These are phyloP conservation scores for Fregata magnificens DNA, from an alignment of 2,113 vertebrate genomes.

Conservation along the genomic window DNA sequence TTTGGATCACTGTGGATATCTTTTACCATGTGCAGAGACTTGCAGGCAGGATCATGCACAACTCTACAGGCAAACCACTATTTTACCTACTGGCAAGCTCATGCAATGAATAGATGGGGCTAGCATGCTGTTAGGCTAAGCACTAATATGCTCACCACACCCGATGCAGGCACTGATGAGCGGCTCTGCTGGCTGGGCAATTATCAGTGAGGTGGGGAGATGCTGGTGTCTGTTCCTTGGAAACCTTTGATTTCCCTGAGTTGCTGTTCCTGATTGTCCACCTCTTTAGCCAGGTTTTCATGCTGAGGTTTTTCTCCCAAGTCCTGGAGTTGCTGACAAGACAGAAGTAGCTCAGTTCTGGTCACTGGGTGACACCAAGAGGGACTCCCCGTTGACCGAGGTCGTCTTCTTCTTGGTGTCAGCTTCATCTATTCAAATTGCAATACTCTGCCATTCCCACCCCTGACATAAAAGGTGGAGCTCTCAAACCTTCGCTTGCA, in stretches of 20 bases:
- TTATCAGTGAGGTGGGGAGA: background rate
- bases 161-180: background rate
- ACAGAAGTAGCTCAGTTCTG: background rate
- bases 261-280: background rate
- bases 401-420: background rate
- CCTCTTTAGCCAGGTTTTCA: background rate
- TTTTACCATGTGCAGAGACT: background rate
- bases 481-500: background rate
- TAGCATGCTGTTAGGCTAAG: background rate
- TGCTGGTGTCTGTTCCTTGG: background rate
- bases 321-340: background rate
- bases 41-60: background rate
- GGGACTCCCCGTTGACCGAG: background rate
- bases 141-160: fast-evolving
- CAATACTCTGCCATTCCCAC: background rate
- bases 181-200: background rate
- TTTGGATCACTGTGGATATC: background rate
- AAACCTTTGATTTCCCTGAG: background rate
- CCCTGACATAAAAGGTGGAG: background rate
- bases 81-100: background rate
- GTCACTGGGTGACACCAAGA: background rate
- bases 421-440: background rate
- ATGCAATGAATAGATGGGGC: background rate
- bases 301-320: fast-evolving
- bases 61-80: background rate